Evolutionary conservation across 2,797 vertebrate genomes (phyloP), one percentile per base, ranked within the genome.

Genomic region (Spinus olivaceus): DNA sequence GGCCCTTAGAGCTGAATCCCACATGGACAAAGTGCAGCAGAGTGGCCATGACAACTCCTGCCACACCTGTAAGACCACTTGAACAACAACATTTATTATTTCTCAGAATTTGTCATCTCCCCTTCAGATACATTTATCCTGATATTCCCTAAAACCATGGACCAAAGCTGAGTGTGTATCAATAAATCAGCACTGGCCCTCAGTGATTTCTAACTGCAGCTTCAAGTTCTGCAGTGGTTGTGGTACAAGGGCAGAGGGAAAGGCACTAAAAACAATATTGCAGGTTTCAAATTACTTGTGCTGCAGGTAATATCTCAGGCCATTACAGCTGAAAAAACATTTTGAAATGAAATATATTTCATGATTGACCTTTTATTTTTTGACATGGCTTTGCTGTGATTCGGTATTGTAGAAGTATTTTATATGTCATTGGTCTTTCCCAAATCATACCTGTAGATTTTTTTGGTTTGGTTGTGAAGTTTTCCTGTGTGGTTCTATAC

Each of bases 131-230:
- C 21, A 37, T 64, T 93, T 74, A 32, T 81, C 63, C 42, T 56
- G 61, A 70, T 59, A 81, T 49, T 90, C 70, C 69, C 80, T 71
- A 50, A 95, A 96, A 71, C 44, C 90, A 92, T 63, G 78, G 79
- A 79, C 51, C 83, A 96, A 85, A 95, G 71, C 30, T 33, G 25
- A 63, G 25, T 46, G 57, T 10, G 18, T 47, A 51, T 53, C 50
- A 91, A 27, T 77, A 81, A 90, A 56, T 85, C 66, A 85, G 27
- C 67, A 63, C 24, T 60, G 66, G 19, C 64, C 24, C 66, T 64
- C 46, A 46, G 9, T 17, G 54, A 83, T 42, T 47, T 64, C 59
- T 79, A 22, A 39, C 25, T 65, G 39, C 24, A 73, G 20, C 41
- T 66, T 90, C 67, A 49, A 0, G 0, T 15, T 14, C 64, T 24